Conservation (phyloP, 2,113 vertebrate species). For the Pomatostomus ruficeps region DNA sequence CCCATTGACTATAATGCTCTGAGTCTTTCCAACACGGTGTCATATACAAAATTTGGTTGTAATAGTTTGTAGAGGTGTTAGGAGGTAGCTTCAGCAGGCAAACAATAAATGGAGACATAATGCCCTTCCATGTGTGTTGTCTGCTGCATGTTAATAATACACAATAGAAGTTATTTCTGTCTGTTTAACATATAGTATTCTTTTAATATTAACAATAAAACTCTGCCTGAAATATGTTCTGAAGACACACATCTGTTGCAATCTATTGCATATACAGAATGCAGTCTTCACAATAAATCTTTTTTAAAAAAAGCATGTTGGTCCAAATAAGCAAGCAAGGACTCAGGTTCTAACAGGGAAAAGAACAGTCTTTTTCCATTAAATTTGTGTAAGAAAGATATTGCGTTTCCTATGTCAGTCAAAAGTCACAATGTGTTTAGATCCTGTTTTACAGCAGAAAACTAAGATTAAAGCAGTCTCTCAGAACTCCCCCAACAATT, state of each 20-base stretch:
- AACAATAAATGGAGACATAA: neutral
- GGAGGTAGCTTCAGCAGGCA: neutral
- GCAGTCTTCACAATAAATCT: neutral
- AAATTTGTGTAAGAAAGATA: neutral
- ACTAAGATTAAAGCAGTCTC: neutral
- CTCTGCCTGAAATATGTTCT: neutral
- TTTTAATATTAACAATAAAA: constrained; percentile 12
- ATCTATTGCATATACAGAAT: neutral
- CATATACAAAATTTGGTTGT: neutral
- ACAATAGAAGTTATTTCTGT: neutral
- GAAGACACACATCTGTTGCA: neutral
- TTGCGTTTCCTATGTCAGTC: neutral
- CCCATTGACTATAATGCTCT: neutral
- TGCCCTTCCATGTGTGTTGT: neutral
- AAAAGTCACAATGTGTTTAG: neutral
- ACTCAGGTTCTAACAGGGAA: neutral
- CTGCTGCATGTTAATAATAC: neutral
- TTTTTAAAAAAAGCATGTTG: neutral
- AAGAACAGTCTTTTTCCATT: neutral
- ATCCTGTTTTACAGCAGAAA: neutral
- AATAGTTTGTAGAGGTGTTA: neutral
- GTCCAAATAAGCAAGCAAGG: neutral
- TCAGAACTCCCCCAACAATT: neutral
- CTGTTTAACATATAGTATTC: neutral
- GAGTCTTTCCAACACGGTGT: neutral